A percentile compares a stretch with the other conserved stretches of the same genome.
Conservation (phyloP, 1,140 invertebrate genomes). For the Sycophila sp. region DNA sequence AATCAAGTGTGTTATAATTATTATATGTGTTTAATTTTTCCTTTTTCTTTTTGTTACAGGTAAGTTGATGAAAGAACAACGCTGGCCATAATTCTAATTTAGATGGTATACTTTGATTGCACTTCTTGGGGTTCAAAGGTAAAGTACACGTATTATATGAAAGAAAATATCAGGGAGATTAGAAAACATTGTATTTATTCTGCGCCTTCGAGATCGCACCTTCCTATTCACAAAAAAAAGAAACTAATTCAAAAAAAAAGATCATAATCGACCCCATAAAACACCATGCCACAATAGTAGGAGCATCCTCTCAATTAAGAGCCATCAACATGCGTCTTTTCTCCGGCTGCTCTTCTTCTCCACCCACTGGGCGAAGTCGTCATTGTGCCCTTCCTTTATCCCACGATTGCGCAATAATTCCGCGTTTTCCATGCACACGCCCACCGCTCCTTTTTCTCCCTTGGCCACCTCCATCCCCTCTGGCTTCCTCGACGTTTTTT, state of each 20-base stretch:
- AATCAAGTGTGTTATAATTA: background rate
- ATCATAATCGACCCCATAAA: background rate
- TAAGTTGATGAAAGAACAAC: background rate
- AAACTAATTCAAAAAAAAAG: constrained; percentile 1
- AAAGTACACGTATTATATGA: no score
- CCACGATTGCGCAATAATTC: constrained; percentile 19
- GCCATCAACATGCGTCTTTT: background rate
- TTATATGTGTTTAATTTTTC: background rate
- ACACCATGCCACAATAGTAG: background rate
- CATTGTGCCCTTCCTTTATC: background rate
- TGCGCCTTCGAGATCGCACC: no score
- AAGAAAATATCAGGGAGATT: no score
- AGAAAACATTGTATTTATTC: no score
- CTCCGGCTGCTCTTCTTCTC: background rate
- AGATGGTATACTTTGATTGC: no score
- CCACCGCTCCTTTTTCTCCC: constrained; percentile 15
- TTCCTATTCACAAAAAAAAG: no score
- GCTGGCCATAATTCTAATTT: no score
- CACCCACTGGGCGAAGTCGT: background rate
- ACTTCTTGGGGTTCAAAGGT: no score
- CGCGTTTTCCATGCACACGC: constrained; percentile 16
- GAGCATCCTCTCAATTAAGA: constrained; percentile 1
- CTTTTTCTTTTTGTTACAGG: constrained; percentile 24
- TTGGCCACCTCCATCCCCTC: constrained; percentile 14
- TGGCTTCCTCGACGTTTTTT: no score